These are phyloP conservation scores for Trypoxylus dichotomus DNA, from an alignment of 1,140 invertebrate species.

Conservation along the genomic window DNA sequence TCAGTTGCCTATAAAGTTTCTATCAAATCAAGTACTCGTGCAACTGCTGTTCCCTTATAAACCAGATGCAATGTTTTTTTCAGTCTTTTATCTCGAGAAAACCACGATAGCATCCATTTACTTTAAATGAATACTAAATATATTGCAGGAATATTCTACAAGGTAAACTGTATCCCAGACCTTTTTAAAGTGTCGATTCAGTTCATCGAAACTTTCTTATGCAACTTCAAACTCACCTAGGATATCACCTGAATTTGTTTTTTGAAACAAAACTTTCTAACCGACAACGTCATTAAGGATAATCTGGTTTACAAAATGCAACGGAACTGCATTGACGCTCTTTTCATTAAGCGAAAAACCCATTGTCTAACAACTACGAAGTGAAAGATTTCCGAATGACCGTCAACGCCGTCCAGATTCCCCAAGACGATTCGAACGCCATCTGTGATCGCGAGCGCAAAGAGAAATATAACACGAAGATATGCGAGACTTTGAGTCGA, in stretches of 20 bases:
- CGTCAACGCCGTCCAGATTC: not conserved
- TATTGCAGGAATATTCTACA: too few relatives aligned
- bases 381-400: constrained; percentile 13
- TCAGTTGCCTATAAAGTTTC: too few relatives aligned
- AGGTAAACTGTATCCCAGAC: too few relatives aligned
- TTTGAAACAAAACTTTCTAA: not conserved
- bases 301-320: constrained; percentile 17
- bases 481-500: constrained; percentile 11
- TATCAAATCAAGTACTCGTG: too few relatives aligned
- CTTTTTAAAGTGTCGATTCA: too few relatives aligned
- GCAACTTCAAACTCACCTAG: not conserved
- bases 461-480: constrained; percentile 19
- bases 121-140: too few relatives aligned
- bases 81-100: too few relatives aligned
- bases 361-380: not conserved
- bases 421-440: constrained; percentile 18
- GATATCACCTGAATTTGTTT: not conserved
- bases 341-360: constrained; percentile 17
- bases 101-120: too few relatives aligned
- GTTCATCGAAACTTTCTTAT: too few relatives aligned
- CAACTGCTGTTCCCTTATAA: too few relatives aligned
- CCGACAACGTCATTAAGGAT: not conserved
- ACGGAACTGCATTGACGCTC: not conserved
- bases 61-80: too few relatives aligned
- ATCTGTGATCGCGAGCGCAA: constrained; percentile 14